A percentile compares a stretch with the other conserved stretches of the same genome.
phyloP scores from a whole-genome alignment of 35 echinoderm and acorn worm species.

The Ophiothrix spiculata region DNA sequence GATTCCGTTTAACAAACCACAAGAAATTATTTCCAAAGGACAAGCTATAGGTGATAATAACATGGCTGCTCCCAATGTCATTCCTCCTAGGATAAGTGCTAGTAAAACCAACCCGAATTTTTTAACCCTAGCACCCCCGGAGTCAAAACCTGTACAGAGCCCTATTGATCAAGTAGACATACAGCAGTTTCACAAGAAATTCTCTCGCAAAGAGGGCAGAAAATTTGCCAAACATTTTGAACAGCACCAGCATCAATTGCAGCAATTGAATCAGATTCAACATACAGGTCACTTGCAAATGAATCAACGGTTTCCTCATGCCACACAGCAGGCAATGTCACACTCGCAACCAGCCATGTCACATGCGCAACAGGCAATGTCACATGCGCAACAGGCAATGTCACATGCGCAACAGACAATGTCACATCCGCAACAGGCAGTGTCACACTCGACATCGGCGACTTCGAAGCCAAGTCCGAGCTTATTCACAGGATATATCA shows the following conservation, averaged over 20 bases:
- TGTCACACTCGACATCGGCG: neutral
- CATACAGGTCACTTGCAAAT: neutral
- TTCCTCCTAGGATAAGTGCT: neutral
- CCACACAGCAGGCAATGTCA: neutral
- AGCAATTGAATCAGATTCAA: no score
- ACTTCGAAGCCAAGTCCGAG: neutral
- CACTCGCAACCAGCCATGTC: neutral
- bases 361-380: neutral
- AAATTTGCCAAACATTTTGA: constrained; percentile 37
- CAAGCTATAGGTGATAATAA: neutral
- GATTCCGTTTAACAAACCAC: neutral
- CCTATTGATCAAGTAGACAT: neutral
- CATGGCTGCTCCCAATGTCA: neutral
- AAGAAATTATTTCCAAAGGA: neutral
- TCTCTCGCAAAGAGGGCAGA: constrained; percentile 49
- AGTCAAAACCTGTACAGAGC: neutral
- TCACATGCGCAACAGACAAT: neutral
- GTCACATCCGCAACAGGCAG: neutral
- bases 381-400: no score
- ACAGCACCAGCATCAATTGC: constrained; percentile 4
- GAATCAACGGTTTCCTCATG: neutral
- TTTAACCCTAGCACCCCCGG: neutral
- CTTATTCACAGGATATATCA: neutral
- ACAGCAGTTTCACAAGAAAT: constrained; percentile 64
- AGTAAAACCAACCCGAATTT: neutral